Base-by-base conservation (phyloP, 1,140 invertebrate genomes). In the Drosophila malerkotliana region DNA sequence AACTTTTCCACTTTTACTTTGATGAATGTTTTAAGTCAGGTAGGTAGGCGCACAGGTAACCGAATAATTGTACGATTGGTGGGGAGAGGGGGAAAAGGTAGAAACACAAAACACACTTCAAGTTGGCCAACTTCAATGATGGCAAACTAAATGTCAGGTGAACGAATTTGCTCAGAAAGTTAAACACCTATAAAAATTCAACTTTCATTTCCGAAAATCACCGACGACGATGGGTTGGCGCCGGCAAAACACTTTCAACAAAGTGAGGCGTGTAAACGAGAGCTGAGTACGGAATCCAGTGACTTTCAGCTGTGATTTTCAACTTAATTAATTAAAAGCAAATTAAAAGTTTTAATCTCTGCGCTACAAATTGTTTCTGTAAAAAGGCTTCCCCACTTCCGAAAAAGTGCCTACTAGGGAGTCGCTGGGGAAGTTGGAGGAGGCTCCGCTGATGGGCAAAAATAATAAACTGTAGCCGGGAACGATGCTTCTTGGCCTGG, bases 261-360 rank as follows among this genome's bases (percentile, higher is more conserved):
- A 48, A 45, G 44, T 48, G 49, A 66, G 68, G 58, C 77, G 66
- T 63, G 77, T 73, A 58, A 81, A 62, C 55, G 44, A 44, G 78
- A 48, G 71, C 49, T 63, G 67, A 28, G 39, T 52, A 59, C 63
- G 66, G 58, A 75, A 72, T 68, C 62, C 75, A 77, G 79, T 88
- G 83, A 88, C 83, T 88, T 83, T 75, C 75, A 79, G 77, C 84
- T 75, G 79, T 77, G 79, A 88, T 88, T 88, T 88, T 83, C 83
- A 88, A 88, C 83, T 88, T 88, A 88, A 88, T 88, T 88, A 88
- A 88, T 88, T 88, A 88, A 88, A 88, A 88, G 83, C 84, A 88
- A 88, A 88, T 88, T 88, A 88, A 88, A 88, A 88, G 79, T 88
- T 88, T 88, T 88, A 88, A 88, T 88, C 83, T 88, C 53, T 77